Base-by-base conservation (phyloP, 2,888 invertebrate species). In the Epinotia ramella region DNA sequence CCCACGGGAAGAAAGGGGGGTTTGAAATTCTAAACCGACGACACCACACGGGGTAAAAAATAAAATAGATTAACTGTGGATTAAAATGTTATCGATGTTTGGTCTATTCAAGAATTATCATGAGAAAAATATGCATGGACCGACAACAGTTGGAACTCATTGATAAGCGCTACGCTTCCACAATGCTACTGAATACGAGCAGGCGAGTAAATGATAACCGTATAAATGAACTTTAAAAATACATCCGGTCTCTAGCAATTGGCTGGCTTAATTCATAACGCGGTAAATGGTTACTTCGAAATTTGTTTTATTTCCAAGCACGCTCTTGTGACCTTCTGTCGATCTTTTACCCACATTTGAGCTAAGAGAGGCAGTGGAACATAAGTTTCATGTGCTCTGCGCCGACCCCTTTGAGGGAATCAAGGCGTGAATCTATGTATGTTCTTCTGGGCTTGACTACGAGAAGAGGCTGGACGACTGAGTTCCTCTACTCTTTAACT, bases 151-250 rank as follows among this genome's bases (percentile, higher is more conserved):
- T 18, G 66, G 49, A n/a, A n/a, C 59, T 46, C 59, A 53, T 33
- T 59, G 69, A 69, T 69, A 74, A 73, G 62, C 59, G 63, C 40
- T 24, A 1, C 46, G 65, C 18, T 18, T n/a, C 63, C 67, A 13
- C 68, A 74, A 13, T 24, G 69, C 49, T 40, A 24, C 59, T 60
- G 53, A 70, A 75, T 69, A 62, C 56, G 59, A 33, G 44, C 70
- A 60, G 44, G 40, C 53, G 70, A 57, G 59, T 40, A 40, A 70
- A 74, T 71, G 75, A 75, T 75, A 75, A 75, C 70, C 56, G 66
- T 60, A 71, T 71, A 75, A 75, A 75, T 60, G 70, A 71, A 70
- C 75, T 75, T 71, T 66, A 75, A 75, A 75, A 75, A 71, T 66
- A 75, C 75, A 71, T 53, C n/a, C 53, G 64, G 33, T 73, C 57